Evolutionary conservation across 2,797 vertebrate genomes (phyloP), one percentile per base, ranked within the genome.

Genomic region (Limosa lapponica): DNA sequence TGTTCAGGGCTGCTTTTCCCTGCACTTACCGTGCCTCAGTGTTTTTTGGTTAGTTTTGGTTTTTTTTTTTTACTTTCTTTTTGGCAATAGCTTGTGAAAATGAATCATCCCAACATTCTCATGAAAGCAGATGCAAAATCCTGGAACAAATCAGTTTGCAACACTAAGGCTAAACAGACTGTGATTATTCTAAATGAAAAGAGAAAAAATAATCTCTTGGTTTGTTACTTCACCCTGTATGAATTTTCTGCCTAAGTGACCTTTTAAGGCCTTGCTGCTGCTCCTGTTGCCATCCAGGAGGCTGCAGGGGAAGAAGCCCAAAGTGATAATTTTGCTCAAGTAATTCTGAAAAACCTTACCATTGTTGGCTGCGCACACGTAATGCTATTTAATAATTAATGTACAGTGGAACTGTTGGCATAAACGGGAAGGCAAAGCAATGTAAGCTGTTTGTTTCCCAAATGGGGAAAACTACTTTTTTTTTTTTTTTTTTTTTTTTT

Each of bases 81-180:
- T 85, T 93, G 90, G 88, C 86, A 89, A 55, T 65, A 77, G 71
- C 74, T 96, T 82, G 78, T 1, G 14, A 87, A 97, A 96, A 93
- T 92, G 78, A 95, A 96, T 95, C 94, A 95, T 92, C 78, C 51
- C 66, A 59, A 80, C 16, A 7, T 93, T 90, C 90, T 94, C 86
- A 93, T 90, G 83, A 95, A 96, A 96, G 94, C 91, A 95, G 91
- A 96, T 71, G 71, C 90, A 94, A 95, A 95, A 94, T 93, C 90
- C 95, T 95, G 90, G 94, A 96, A 95, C 94, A 94, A 95, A 96
- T 93, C 88, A 87, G 94, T 97, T 94, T 90, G 86, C 90, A 90
- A 95, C 88, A 90, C 81, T 64, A 89, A 74, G 74, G 83, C 95
- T 94, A 92, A 97, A 94, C 93, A 90, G 95, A 67, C 71, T 88